Evolutionary conservation across 1,140 invertebrate genomes (phyloP).

Genomic region (Diachasmimorpha longicaudata): DNA sequence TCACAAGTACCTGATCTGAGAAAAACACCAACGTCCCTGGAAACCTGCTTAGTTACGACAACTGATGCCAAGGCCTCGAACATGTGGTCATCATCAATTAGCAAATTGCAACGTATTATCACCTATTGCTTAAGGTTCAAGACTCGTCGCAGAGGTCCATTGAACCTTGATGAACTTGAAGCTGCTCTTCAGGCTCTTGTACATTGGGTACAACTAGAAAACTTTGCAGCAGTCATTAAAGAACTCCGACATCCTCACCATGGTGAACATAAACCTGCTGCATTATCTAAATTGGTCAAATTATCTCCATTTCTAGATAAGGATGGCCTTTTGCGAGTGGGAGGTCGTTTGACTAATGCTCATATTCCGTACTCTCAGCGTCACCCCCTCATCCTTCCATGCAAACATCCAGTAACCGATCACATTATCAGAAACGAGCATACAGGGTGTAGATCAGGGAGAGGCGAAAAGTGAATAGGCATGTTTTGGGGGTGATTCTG

Average conservation of each 20-base stretch:
- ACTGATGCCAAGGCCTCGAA: too few relatives aligned
- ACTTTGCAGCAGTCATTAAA: background rate
- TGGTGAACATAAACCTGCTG: background rate
- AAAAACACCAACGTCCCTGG: background rate
- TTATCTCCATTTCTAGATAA: slow-evolving; percentile 37
- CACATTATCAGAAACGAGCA: slow-evolving; percentile 12
- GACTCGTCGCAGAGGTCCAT: background rate
- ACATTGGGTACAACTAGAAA: background rate
- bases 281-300: background rate
- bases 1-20: background rate
- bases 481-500: too few relatives aligned
- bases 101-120: background rate
- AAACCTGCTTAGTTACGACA: too few relatives aligned
- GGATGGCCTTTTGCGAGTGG: slow-evolving; percentile 38
- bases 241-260: background rate
- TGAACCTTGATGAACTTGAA: background rate
- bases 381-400: slow-evolving; percentile 28
- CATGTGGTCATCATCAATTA: background rate
- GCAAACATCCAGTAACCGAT: slow-evolving; percentile 10
- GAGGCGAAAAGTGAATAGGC: too few relatives aligned
- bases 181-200: background rate
- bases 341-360: slow-evolving; percentile 30
- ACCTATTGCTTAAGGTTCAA: slow-evolving; percentile 23
- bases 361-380: background rate
- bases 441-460: too few relatives aligned